Evolutionary conservation across 1,140 invertebrate genomes (phyloP).

Genomic region (Sesamia nonagrioides): DNA sequence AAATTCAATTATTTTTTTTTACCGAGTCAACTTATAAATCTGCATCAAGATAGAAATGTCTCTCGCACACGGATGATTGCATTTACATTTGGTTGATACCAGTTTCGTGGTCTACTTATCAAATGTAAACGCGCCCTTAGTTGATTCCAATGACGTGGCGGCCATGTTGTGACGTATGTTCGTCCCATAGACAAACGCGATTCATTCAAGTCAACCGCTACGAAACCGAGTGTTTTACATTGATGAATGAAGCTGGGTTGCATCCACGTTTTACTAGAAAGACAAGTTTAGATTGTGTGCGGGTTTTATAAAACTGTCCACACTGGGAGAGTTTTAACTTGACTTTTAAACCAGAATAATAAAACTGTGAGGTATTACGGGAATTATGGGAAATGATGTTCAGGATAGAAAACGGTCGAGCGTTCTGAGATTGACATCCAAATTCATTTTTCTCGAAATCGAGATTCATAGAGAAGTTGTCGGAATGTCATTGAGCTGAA

Average conservation of each 20-base stretch:
- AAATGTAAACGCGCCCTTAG: background rate
- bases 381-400: too few relatives aligned
- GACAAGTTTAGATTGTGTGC: constrained; percentile 16
- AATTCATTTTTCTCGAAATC: background rate
- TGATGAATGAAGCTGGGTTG: constrained; percentile 26
- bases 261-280: constrained; percentile 6
- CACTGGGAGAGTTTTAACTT: constrained; percentile 3
- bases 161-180: constrained; percentile 29
- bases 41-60: too few relatives aligned
- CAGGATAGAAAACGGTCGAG: too few relatives aligned
- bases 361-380: background rate
- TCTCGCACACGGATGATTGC: too few relatives aligned
- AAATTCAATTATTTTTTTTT: too few relatives aligned
- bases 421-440: background rate
- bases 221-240: constrained; percentile 20
- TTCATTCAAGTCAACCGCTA: constrained; percentile 35
- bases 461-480: background rate
- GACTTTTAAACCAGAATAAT: background rate
- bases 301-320: constrained; percentile 9
- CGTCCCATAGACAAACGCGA: constrained; percentile 15
- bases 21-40: too few relatives aligned
- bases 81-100: too few relatives aligned
- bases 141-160: background rate
- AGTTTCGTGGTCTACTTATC: background rate
- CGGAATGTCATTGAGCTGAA: background rate